These are phyloP conservation scores for Ephialtes manifestator DNA, from an alignment of 2,888 invertebrate genomes.

Conservation along the genomic window DNA sequence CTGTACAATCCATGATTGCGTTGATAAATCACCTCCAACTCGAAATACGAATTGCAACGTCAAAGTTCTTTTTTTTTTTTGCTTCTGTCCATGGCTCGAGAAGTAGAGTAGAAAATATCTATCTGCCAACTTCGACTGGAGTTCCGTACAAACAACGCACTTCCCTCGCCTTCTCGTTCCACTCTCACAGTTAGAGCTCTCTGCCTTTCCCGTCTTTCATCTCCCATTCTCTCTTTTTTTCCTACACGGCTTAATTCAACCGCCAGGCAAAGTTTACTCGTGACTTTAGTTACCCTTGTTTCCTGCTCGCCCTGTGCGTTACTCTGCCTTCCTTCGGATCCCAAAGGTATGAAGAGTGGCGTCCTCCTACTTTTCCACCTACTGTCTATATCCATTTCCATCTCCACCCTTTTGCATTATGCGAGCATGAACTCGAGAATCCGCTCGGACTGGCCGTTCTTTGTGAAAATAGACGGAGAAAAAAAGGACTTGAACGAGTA, in stretches of 20 bases:
- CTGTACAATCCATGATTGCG: slow-evolving; percentile 11
- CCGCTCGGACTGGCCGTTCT: slow-evolving; percentile 6
- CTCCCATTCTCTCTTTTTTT: slow-evolving; percentile 20
- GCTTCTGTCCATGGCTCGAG: no score
- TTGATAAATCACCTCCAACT: slow-evolving; percentile 28
- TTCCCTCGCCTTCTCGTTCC: slow-evolving; percentile 21
- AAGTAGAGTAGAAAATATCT: slow-evolving; percentile 42
- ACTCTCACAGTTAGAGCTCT: background rate
- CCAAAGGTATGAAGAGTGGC: background rate
- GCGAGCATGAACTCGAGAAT: slow-evolving; percentile 26
- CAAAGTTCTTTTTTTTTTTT: background rate
- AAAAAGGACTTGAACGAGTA: slow-evolving; percentile 8
- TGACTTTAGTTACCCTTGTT: background rate
- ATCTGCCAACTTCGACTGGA: slow-evolving; percentile 42
- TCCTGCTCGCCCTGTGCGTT: slow-evolving; percentile 8
- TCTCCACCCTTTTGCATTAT: slow-evolving; percentile 30
- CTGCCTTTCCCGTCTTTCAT: slow-evolving; percentile 1
- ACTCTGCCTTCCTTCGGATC: slow-evolving; percentile 9
- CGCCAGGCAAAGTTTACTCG: slow-evolving; percentile 33
- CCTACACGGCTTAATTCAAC: slow-evolving; percentile 18
- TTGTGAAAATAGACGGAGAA: slow-evolving; percentile 6
- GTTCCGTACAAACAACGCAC: slow-evolving; percentile 35
- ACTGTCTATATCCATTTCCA: background rate
- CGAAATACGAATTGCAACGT: slow-evolving; percentile 42
- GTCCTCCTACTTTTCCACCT: background rate